A percentile compares a stretch with the other conserved stretches of the same genome.
phyloP scores from a whole-genome alignment of 1,140 invertebrate genomes.

The Drosophila mojavensis region DNA sequence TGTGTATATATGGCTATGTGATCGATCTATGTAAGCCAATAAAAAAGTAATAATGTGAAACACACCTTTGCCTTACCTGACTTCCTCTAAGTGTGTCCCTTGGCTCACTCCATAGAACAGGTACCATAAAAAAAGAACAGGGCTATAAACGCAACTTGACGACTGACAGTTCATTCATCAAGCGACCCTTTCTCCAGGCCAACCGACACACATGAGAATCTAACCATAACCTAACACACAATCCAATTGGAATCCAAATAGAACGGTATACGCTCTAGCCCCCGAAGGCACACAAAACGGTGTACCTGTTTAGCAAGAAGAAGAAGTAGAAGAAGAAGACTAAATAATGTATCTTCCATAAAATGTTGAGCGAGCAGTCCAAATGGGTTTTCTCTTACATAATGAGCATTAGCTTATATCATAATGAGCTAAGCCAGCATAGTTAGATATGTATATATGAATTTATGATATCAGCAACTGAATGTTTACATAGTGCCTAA shows the following conservation, averaged over 20 bases:
- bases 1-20: background rate
- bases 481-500: background rate
- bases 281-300: background rate
- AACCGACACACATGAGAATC: background rate
- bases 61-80: conserved; percentile 14
- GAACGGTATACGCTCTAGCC: background rate
- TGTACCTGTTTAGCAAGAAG: background rate
- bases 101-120: conserved; percentile 10
- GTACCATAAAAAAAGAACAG: conserved; percentile 14
- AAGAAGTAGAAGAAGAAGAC: conserved; percentile 4
- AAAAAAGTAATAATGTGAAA: background rate
- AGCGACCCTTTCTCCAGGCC: conserved; percentile 21
- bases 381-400: conserved; percentile 10
- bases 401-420: conserved; percentile 13
- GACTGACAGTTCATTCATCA: conserved; percentile 43
- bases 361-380: background rate
- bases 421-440: background rate
- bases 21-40: conserved; percentile 6
- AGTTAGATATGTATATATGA: background rate
- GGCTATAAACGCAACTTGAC: conserved; percentile 12
- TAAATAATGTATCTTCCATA: conserved; percentile 3
- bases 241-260: conserved; percentile 22
- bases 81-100: background rate
- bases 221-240: conserved; percentile 41
- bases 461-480: background rate